phyloP scores from a whole-genome alignment of 2,888 invertebrate genomes.

The Ellobium chinense region DNA sequence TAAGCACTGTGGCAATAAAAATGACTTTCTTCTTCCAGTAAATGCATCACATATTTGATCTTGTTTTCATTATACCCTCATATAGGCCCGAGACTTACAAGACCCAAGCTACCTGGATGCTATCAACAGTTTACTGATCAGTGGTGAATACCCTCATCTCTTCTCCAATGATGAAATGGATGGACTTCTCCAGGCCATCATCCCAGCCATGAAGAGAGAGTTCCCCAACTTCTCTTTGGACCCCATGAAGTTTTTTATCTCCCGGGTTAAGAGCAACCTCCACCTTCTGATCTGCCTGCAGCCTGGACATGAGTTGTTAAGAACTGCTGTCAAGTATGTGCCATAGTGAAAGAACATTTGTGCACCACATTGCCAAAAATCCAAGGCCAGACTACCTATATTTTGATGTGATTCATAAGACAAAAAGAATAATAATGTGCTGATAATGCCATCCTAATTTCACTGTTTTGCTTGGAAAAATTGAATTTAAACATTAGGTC shows the following conservation, averaged over 20 bases:
- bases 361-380: too few relatives aligned
- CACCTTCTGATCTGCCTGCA: constrained; percentile 77
- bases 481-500: too few relatives aligned
- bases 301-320: constrained; percentile 72
- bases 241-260: constrained; percentile 78
- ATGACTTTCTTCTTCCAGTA: too few relatives aligned
- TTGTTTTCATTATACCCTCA: not conserved
- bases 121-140: constrained; percentile 77
- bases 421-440: too few relatives aligned
- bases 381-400: too few relatives aligned
- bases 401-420: too few relatives aligned
- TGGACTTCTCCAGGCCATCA: constrained; percentile 75
- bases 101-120: constrained; percentile 77
- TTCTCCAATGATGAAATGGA: constrained; percentile 79
- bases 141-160: constrained; percentile 78
- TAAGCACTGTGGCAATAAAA: too few relatives aligned
- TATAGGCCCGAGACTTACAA: constrained; percentile 74
- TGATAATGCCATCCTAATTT: too few relatives aligned
- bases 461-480: too few relatives aligned
- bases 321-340: constrained; percentile 52
- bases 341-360: too few relatives aligned
- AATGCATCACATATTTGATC: too few relatives aligned
- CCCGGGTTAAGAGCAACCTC: constrained; percentile 77
- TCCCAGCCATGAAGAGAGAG: constrained; percentile 75
- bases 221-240: constrained; percentile 73